Evolutionary conservation across 1,140 invertebrate species (phyloP), one percentile per base, ranked within the genome.

Genomic region (Achatina immaculata): DNA sequence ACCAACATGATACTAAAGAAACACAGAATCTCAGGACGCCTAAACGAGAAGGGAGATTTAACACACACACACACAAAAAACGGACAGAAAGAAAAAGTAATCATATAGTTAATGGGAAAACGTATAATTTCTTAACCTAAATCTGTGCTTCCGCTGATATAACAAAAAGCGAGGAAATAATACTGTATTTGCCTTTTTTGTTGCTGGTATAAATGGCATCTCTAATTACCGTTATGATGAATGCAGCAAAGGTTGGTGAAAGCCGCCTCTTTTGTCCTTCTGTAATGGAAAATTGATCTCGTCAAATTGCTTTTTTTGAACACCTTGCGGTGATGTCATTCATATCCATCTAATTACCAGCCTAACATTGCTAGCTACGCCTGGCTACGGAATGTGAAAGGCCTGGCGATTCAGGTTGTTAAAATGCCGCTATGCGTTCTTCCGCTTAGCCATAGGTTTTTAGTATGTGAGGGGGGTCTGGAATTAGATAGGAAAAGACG

Each of bases 281-380:
- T n/a, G 58, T 62, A 62, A 62, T 62, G 58, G 58, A 16, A 62
- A 62, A 62, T 62, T 62, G 58, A 62, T 62, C 28, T 28, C 58
- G 1, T 62, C n/a, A 62, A 48, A 62, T 31, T 62, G 28, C 28
- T 28, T 19, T 31, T 28, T 62, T 62, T 31, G 58, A n/a, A 4
- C 58, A 31, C n/a, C 58, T 62, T 62, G 58, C 21, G 19, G 55
- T 58, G 55, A 58, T 58, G 55, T 58, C 55, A 58, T 58, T 24
- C 55, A 58, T 58, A 11, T 58, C 3, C 21, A 24, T 24, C 7
- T 58, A 58, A 58, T 58, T 58, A 58, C 55, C 7, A 4, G 4
- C 4, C n/a, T 58, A 19, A 11, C 55, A 4, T 58, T 58, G n/a
- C 55, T 14, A 9, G 55, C 4, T n/a, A 58, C 55, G 7, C 21